Base-by-base conservation (phyloP, 2,797 vertebrate genomes). In the Neopelma chrysocephalum region DNA sequence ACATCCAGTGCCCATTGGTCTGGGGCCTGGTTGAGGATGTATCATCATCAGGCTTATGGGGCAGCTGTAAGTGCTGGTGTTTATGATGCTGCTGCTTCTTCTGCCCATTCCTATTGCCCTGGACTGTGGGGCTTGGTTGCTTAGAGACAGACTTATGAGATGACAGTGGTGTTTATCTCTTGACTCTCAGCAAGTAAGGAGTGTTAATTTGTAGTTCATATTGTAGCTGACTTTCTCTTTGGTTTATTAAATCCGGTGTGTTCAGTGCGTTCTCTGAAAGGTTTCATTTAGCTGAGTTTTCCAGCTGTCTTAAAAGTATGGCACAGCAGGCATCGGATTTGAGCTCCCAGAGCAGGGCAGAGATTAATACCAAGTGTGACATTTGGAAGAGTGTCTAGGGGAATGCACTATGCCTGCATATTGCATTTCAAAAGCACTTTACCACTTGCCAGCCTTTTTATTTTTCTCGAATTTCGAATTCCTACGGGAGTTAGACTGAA, bases 361-460 rank as follows among this genome's bases (percentile, higher is more conserved):
- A 50, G 18, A 68, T 89, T 70, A 56, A 77, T 84, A 86, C 80
- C 34, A 26, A 64, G 11, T 20, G 48, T 95, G 89, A 77, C 92
- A 85, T 89, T 96, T 92, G 83, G 51, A 82, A 66, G 15, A 82
- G 73, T 56, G 68, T 85, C 90, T 60, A 6, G 81, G 86, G 73
- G 40, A 42, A 65, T 62, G 81, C 15, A 14, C 66, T 71, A 1
- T 60, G 66, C 68, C 60, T 94, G 64, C 56, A 34, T 84, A 45
- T 36, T 82, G 77, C 48, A 26, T 73, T 90, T 92, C 56, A 62
- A 38, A 80, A 90, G 64, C 64, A 6, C 71, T 93, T 89, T 20
- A 72, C 62, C 29, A 14, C 87, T 95, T 89, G 60, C 60, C 78
- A 76, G 62, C 47, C 86, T 84, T 92, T 76, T 84, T 60, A 31